Base-by-base conservation (phyloP, 2,888 invertebrate genomes). In the Temnothorax ravouxi region DNA sequence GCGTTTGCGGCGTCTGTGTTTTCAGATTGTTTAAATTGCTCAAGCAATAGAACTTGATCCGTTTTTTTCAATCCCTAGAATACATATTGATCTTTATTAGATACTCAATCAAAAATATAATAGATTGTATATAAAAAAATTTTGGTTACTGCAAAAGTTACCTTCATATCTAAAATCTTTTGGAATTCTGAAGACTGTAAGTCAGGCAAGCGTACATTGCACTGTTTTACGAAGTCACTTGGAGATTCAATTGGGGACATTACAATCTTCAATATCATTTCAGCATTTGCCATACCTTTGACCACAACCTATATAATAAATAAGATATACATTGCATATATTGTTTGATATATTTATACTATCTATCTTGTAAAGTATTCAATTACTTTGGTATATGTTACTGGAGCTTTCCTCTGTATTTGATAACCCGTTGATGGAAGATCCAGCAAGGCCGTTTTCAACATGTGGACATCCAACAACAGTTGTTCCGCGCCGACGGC, bases 201-300 rank as follows among this genome's bases (percentile, higher is more conserved):
- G 88, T 99, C 99, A 0, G 99, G 99, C 82, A 99, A 95, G 15
- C 99, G 95, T 93, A 98, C 98, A 71, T 97, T 96, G 92, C 98
- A 99, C 93, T 99, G 99, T 66, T 97, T 97, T 0, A 98, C 97
- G 93, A 99, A 98, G 0, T 97, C 97, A 64, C 97, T 97, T 0
- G 97, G 95, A 29, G 97, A 97, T 88, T 98, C 98, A 25, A 97
- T 95, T 0, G 99, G 98, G 0, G 99, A 98, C 99, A 99, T 99
- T 0, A 99, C 99, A 47, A 99, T 96, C 95, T 99, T 99, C n/a
- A 99, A 95, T 56, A 99, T 98, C 98, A 99, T 99, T 95, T 99
- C 99, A 0, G 99, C 99, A 93, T 98, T 98, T 0, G 98, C 98
- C 99, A 99, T 99, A 52, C 99, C 96, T 95, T 97, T 97, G 0